These are phyloP conservation scores for Cygnus atratus DNA, from an alignment of 2,113 vertebrate genomes.

Conservation along the genomic window DNA sequence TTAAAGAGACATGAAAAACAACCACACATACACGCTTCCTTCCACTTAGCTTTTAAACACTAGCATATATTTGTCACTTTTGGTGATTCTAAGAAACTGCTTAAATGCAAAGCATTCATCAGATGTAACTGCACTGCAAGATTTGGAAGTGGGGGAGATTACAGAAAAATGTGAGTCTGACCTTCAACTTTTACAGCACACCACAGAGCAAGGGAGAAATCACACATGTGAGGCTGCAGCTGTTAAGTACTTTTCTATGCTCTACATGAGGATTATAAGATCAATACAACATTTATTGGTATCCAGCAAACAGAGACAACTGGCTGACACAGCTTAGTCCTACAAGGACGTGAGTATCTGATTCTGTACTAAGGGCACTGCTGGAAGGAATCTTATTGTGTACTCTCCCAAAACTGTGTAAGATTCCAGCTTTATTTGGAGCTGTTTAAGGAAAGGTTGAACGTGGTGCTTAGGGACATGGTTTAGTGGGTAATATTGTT, in stretches of 20 bases:
- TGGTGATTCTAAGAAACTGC: not conserved
- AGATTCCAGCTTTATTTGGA: not conserved
- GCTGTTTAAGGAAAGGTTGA: no score
- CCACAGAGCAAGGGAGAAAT: not conserved
- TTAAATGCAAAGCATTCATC: not conserved
- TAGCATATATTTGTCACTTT: not conserved
- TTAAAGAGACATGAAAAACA: constrained; percentile 8
- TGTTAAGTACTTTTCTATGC: not conserved
- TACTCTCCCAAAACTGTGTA: not conserved
- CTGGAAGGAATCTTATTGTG: not conserved
- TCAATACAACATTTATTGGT: not conserved
- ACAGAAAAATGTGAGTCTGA: not conserved
- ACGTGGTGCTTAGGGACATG: no score
- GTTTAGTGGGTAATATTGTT: no score
- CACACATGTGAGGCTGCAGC: not conserved
- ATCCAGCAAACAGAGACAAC: not conserved
- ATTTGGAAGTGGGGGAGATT: not conserved
- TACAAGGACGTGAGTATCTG: not conserved
- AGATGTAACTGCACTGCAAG: not conserved
- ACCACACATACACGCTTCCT: not conserved
- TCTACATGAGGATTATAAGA: not conserved
- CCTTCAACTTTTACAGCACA: not conserved
- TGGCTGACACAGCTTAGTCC: not conserved
- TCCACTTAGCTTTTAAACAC: not conserved
- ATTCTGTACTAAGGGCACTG: not conserved